A percentile compares a stretch with the other conserved stretches of the same genome.
These are phyloP conservation scores for Metopia argyrocephala DNA, from an alignment of 2,888 invertebrate species.

Conservation along the genomic window DNA sequence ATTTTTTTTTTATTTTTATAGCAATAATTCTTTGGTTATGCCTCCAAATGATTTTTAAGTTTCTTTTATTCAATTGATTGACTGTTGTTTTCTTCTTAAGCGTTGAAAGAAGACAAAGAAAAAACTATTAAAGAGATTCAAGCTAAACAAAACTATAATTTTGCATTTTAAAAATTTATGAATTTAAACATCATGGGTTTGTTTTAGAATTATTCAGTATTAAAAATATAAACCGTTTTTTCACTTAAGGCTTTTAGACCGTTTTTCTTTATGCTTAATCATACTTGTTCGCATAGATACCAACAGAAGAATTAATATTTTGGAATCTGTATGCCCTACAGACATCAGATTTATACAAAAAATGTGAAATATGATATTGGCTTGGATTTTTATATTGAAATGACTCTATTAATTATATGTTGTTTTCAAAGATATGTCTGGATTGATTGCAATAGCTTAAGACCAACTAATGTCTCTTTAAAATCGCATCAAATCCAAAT, in stretches of 20 bases:
- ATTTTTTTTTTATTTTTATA: background rate
- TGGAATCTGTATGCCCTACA: no score
- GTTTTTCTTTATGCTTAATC: conserved; percentile 11
- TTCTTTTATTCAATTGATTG: conserved; percentile 37
- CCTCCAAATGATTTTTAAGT: conserved; percentile 33
- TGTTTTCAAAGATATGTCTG: no score
- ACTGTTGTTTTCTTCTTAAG: conserved; percentile 20
- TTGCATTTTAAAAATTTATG: conserved; percentile 34
- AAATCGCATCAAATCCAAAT: no score
- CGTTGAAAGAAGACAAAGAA: background rate
- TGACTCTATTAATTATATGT: no score
- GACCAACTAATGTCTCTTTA: no score
- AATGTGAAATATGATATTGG: conserved; percentile 19
- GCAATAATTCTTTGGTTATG: conserved; percentile 27
- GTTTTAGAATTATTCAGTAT: conserved; percentile 29
- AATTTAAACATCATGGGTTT: background rate
- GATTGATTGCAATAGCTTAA: no score
- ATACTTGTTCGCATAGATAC: conserved; percentile 11
- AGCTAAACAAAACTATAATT: conserved; percentile 35
- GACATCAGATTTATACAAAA: background rate
- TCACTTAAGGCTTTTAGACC: conserved; percentile 6
- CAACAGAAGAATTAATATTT: background rate
- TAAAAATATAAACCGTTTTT: conserved; percentile 5
- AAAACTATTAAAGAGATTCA: background rate
- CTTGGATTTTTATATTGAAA: no score